Conservation (phyloP, 2,888 invertebrate species). For the Trilocha varians region DNA sequence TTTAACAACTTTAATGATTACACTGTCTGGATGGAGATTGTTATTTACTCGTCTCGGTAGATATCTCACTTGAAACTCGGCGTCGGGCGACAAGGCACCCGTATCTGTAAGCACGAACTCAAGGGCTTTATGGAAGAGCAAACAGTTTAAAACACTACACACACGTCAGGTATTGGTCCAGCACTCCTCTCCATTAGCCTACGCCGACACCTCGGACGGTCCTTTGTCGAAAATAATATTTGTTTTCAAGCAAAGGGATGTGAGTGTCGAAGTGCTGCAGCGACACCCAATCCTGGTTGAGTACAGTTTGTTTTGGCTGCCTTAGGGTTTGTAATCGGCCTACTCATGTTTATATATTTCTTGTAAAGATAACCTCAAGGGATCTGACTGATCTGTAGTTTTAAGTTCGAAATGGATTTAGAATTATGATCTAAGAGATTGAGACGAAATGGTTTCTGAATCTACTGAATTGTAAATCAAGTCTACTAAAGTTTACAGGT, state of each 20-base stretch:
- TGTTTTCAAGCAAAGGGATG: slow-evolving; percentile 29
- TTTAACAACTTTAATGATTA: slow-evolving; percentile 1
- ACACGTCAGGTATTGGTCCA: slow-evolving; percentile 56
- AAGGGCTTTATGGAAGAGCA: slow-evolving; percentile 70
- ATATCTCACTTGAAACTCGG: slow-evolving; percentile 33
- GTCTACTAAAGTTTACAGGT: too few relatives aligned
- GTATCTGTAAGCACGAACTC: slow-evolving; percentile 35
- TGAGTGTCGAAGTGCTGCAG: slow-evolving; percentile 41
- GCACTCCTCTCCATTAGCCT: slow-evolving; percentile 70
- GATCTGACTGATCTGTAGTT: too few relatives aligned
- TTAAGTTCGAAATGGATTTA: too few relatives aligned
- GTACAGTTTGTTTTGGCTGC: slow-evolving; percentile 48
- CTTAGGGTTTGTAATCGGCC: slow-evolving; percentile 36
- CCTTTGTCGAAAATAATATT: slow-evolving; percentile 64
- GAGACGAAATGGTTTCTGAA: too few relatives aligned
- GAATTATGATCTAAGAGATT: too few relatives aligned
- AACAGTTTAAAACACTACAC: slow-evolving; percentile 74
- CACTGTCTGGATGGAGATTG: slow-evolving; percentile 18
- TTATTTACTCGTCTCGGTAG: slow-evolving; percentile 33
- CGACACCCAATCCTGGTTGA: slow-evolving; percentile 50
- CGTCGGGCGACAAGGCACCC: slow-evolving; percentile 33
- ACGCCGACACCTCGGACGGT: slow-evolving; percentile 58
- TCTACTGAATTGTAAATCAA: too few relatives aligned
- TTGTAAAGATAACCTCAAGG: too few relatives aligned
- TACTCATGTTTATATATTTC: slow-evolving; percentile 23